phyloP scores from a whole-genome alignment of 2,888 invertebrate species.

The Acleris literana region DNA sequence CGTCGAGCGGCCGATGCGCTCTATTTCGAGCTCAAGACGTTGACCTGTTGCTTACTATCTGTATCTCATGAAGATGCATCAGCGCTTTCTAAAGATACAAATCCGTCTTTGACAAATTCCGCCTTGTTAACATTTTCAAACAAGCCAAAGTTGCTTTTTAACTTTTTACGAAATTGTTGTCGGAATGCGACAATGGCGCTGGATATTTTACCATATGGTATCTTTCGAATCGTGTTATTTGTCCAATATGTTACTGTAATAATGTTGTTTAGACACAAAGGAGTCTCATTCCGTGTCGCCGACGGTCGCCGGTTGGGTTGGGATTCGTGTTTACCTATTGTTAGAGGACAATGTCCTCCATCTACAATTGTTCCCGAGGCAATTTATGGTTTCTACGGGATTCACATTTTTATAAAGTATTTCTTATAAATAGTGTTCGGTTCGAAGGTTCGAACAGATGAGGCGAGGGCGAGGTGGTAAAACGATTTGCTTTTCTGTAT shows the following conservation, averaged over 20 bases:
- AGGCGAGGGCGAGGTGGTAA: neutral
- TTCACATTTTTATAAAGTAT: constrained; percentile 41
- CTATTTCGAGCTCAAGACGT: constrained; percentile 76
- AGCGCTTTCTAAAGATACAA: constrained; percentile 48
- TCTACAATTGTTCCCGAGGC: constrained; percentile 55
- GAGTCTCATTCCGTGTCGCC: constrained; percentile 44
- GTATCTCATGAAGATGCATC: constrained; percentile 58
- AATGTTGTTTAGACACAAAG: constrained; percentile 44
- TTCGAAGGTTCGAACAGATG: constrained; percentile 38
- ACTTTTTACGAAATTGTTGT: constrained; percentile 14
- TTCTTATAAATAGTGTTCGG: constrained; percentile 29
- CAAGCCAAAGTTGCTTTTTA: neutral
- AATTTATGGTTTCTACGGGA: constrained; percentile 56
- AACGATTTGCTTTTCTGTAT: constrained; percentile 8
- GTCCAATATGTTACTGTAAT: constrained; percentile 36
- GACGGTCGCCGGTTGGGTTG: constrained; percentile 45
- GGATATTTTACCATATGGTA: constrained; percentile 30
- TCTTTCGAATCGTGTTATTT: constrained; percentile 24
- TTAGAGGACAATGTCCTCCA: constrained; percentile 58
- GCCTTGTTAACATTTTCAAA: constrained; percentile 27
- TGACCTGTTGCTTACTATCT: constrained; percentile 68
- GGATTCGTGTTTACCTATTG: constrained; percentile 58
- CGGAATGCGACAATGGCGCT: neutral
- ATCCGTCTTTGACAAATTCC: constrained; percentile 34
- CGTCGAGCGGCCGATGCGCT: constrained; percentile 59